Evolutionary conservation across 2,113 vertebrate genomes (phyloP).

Genomic region (Capreolus pygargus): DNA sequence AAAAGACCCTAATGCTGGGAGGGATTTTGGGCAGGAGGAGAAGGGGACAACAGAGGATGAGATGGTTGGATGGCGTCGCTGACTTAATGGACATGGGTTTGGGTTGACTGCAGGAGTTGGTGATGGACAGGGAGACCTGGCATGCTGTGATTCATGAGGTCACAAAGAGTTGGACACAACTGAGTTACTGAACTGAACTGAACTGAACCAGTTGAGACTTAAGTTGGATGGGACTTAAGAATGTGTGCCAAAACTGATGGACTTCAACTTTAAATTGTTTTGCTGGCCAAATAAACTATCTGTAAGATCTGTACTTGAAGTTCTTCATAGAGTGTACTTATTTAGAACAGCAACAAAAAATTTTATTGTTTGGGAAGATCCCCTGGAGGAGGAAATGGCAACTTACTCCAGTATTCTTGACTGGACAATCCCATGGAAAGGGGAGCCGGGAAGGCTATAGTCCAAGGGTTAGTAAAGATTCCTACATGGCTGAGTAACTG

Average conservation of each 20-base stretch:
- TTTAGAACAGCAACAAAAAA: background rate
- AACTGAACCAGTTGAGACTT: background rate
- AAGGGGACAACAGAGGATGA: background rate
- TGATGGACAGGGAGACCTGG: background rate
- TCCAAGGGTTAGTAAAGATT: background rate
- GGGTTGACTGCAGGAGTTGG: fast-evolving
- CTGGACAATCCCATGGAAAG: background rate
- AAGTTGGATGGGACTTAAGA: background rate
- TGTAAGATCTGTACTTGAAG: background rate
- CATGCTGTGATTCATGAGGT: background rate
- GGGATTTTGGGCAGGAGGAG: background rate
- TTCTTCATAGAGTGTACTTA: background rate
- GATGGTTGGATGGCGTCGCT: background rate
- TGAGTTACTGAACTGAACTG: background rate
- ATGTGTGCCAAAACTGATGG: background rate
- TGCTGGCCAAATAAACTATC: background rate
- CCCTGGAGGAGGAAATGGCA: background rate
- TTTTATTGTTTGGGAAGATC: background rate
- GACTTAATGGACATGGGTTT: background rate
- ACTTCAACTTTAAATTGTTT: background rate
- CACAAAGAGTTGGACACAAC: fast-evolving
- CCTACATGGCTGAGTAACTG: background rate
- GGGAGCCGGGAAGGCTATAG: background rate
- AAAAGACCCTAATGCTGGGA: background rate
- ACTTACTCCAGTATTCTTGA: background rate